Percentiles rank a stretch among this genome's conserved stretches.
phyloP scores from a whole-genome alignment of 1,140 invertebrate species.

The Vanessa tameamea region DNA sequence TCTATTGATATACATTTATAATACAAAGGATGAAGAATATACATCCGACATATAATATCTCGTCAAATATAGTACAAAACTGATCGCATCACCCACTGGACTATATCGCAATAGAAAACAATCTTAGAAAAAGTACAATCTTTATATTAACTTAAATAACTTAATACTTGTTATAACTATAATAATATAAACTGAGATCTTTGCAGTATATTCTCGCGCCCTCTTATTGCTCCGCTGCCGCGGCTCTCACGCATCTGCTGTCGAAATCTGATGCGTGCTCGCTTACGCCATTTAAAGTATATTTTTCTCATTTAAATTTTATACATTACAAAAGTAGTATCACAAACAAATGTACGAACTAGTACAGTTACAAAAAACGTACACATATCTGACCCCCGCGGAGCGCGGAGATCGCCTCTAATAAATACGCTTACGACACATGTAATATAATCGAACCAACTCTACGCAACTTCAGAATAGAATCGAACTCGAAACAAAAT shows the following conservation, averaged over 20 bases:
- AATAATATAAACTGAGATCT: conserved; percentile 80
- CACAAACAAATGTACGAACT: conserved; percentile 81
- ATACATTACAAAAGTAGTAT: conserved; percentile 81
- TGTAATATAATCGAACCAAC: conserved; percentile 60
- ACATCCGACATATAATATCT: conserved; percentile 61
- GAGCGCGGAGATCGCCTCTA: conserved; percentile 65
- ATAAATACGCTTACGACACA: conserved; percentile 77
- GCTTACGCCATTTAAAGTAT: conserved; percentile 61
- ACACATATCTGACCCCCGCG: conserved; percentile 66
- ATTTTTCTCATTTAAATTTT: conserved; percentile 75
- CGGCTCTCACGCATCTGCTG: conserved; percentile 56
- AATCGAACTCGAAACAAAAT: conserved; percentile 78
- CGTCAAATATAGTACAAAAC: conserved; percentile 67
- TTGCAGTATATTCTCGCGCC: conserved; percentile 64
- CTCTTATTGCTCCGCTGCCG: conserved; percentile 53
- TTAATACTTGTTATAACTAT: conserved; percentile 80
- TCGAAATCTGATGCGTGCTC: conserved; percentile 63
- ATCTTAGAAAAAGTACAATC: conserved; percentile 78
- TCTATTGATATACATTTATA: conserved; percentile 73
- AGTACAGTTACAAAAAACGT: conserved; percentile 77
- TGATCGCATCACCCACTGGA: conserved; percentile 61
- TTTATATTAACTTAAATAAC: conserved; percentile 81
- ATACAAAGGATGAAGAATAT: conserved; percentile 76
- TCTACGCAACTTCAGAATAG: conserved; percentile 77
- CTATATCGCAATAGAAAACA: conserved; percentile 71